A percentile compares a stretch with the other conserved stretches of the same genome.
Conservation (phyloP, 2,888 invertebrate genomes). For the Dusona sp. region DNA sequence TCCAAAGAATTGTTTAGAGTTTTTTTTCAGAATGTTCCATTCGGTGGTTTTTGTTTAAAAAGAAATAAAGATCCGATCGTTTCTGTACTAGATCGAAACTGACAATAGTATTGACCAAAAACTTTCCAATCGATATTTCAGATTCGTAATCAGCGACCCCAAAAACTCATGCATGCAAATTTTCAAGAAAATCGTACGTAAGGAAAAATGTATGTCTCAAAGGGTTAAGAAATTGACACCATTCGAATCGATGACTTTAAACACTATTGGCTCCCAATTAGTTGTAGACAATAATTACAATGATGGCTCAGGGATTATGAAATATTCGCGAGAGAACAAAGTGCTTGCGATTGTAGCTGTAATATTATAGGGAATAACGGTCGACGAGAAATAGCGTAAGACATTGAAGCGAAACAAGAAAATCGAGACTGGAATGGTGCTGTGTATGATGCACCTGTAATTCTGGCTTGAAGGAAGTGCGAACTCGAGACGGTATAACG, state of each 20-base stretch:
- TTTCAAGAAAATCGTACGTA: no score
- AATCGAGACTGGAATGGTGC: constrained; percentile 10
- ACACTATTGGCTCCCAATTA: neutral
- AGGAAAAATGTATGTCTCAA: no score
- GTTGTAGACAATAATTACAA: neutral
- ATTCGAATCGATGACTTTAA: neutral
- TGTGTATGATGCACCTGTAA: constrained; percentile 25
- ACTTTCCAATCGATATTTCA: no score
- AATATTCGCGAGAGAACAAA: neutral
- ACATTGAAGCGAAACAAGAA: constrained; percentile 34
- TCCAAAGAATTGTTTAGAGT: no score
- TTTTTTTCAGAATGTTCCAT: no score
- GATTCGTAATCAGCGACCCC: no score
- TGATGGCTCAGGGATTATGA: neutral
- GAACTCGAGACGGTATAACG: constrained; percentile 22
- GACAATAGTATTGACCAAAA: no score
- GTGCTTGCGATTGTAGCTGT: neutral
- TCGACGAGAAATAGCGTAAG: neutral
- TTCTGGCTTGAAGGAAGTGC: neutral
- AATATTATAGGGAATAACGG: constrained; percentile 23
- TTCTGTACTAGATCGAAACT: no score
- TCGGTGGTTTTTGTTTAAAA: no score
- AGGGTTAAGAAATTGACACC: neutral
- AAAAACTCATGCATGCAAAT: no score
- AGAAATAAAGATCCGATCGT: no score